A percentile compares a stretch with the other conserved stretches of the same genome.
These are phyloP conservation scores for Papilio demoleus DNA, from an alignment of 2,888 invertebrate species.

Conservation along the genomic window DNA sequence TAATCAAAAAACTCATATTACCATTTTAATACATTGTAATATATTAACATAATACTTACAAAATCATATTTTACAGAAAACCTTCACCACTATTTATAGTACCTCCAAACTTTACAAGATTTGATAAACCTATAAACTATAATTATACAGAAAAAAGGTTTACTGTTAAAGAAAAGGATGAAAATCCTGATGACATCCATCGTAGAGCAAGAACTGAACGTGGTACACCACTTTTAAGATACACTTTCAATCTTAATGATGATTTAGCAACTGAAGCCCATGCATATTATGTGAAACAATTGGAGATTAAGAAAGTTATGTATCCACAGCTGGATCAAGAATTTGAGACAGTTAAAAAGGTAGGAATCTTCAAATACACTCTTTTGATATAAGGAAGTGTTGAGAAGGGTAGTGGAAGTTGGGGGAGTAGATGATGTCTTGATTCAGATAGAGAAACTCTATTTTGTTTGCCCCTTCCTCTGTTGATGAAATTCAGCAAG, in stretches of 20 bases:
- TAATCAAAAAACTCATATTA: no score
- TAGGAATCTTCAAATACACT: constrained; percentile 45
- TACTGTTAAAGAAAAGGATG: constrained; percentile 50
- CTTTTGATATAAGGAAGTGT: no score
- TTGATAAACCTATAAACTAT: constrained; percentile 84
- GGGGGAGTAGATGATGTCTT: neutral
- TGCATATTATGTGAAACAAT: constrained; percentile 82
- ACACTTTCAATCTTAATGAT: constrained; percentile 85
- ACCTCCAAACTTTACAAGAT: constrained; percentile 91
- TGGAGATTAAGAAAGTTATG: constrained; percentile 70
- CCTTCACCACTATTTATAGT: constrained; percentile 86
- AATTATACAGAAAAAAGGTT: constrained; percentile 68
- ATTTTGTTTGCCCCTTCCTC: no score
- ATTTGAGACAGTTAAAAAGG: constrained; percentile 76
- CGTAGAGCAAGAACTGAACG: constrained; percentile 62
- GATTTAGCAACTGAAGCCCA: constrained; percentile 85
- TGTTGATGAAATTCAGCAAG: no score
- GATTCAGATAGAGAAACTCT: no score
- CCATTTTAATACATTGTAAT: no score
- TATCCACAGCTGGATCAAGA: constrained; percentile 72
- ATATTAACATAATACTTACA: no score
- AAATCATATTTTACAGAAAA: constrained; percentile 56
- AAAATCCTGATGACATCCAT: constrained; percentile 63
- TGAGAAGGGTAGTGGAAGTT: no score
- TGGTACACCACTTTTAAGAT: constrained; percentile 81